Percentiles rank a stretch among this genome's conserved stretches.
Conservation (phyloP, 1,140 invertebrate species). For the Musca domestica region DNA sequence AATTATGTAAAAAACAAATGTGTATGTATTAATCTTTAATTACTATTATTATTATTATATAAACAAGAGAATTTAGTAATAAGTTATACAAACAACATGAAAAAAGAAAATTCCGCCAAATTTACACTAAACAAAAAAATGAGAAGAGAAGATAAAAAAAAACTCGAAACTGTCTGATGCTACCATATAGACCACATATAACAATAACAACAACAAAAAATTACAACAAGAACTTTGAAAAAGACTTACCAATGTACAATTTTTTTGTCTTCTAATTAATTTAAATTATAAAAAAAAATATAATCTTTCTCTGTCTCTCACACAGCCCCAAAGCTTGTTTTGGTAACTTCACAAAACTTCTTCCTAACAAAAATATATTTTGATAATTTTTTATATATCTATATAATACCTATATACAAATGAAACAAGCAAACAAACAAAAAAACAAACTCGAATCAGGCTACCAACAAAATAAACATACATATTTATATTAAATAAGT, state of each 20-base stretch:
- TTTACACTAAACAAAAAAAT: background rate
- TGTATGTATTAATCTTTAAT: slow-evolving; percentile 4
- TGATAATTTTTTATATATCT: slow-evolving; percentile 5
- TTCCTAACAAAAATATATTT: background rate
- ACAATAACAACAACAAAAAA: background rate
- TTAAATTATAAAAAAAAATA: no score
- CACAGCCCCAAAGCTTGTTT: background rate
- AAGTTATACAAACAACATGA: slow-evolving; percentile 6
- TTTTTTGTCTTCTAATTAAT: background rate
- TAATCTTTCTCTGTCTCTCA: no score
- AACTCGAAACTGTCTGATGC: no score
- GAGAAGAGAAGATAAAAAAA: background rate
- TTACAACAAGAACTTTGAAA: background rate
- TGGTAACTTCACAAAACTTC: background rate
- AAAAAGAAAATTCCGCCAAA: slow-evolving; percentile 13
- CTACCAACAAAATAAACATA: background rate
- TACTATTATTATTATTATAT: slow-evolving; percentile 10
- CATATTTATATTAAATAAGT: background rate
- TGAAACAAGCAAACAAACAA: slow-evolving; percentile 3
- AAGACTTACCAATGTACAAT: slow-evolving; percentile 22
- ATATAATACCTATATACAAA: background rate
- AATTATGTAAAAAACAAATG: background rate
- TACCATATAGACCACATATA: no score
- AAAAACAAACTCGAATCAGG: slow-evolving; percentile 18
- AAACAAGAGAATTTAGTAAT: background rate